Conservation (phyloP, 2,797 vertebrate genomes). For the Salmo trutta region DNA sequence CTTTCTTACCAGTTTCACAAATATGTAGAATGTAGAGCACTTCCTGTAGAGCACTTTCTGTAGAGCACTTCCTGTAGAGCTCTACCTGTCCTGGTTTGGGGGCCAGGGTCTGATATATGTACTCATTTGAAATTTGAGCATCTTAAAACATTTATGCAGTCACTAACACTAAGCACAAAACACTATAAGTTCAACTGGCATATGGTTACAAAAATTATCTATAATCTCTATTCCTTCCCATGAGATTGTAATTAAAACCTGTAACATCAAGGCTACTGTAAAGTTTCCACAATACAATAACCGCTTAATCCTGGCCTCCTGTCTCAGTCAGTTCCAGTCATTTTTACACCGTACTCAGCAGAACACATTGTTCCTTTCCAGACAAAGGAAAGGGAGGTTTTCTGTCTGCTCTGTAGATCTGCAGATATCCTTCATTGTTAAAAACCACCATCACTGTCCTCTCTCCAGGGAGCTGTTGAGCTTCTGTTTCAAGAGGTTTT, state of each 20-base stretch:
- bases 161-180: slow-evolving; percentile 24
- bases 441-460: slow-evolving; percentile 27
- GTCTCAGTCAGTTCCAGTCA: slow-evolving; percentile 49
- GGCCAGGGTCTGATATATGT: too few relatives aligned
- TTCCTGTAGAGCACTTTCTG: slow-evolving; percentile 26
- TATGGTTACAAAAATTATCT: slow-evolving; percentile 11
- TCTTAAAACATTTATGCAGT: slow-evolving; percentile 28
- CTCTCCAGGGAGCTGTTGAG: slow-evolving; percentile 36
- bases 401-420: slow-evolving; percentile 29
- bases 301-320: slow-evolving; percentile 20
- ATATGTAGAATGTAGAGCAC: slow-evolving; percentile 41
- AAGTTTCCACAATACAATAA: slow-evolving; percentile 29
- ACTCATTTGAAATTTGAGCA: too few relatives aligned
- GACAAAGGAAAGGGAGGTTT: slow-evolving; percentile 34
- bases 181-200: slow-evolving; percentile 32
- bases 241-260: slow-evolving; percentile 50
- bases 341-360: slow-evolving; percentile 49
- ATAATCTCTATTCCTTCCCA: slow-evolving; percentile 37
- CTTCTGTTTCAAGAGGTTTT: slow-evolving; percentile 19
- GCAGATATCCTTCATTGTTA: slow-evolving; percentile 17
- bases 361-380: slow-evolving; percentile 27
- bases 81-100: neutral
- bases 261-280: slow-evolving; percentile 14
- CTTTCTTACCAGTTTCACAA: neutral
- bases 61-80: slow-evolving; percentile 22